Evolutionary conservation across 2,113 vertebrate genomes (phyloP).

Genomic region (Atrichornis clamosus): DNA sequence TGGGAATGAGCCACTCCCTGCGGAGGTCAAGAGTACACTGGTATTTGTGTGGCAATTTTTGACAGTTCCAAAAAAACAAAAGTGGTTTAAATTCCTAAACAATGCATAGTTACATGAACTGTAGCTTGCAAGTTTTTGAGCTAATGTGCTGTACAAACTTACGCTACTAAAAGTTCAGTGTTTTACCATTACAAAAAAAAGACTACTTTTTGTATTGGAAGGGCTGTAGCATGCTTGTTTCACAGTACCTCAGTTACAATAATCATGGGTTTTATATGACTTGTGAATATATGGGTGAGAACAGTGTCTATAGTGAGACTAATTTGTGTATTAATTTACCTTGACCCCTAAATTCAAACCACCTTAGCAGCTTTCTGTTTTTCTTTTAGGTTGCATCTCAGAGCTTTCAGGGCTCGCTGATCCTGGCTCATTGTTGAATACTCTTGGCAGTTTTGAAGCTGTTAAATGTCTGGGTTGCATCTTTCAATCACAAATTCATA

Average conservation of each 20-base stretch:
- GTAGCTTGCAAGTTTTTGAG: not conserved
- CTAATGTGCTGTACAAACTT: not conserved
- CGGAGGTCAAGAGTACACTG: not conserved
- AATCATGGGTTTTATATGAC: not conserved
- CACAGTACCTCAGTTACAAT: not conserved
- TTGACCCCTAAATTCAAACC: not conserved
- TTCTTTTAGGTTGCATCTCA: not conserved
- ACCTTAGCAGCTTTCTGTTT: not conserved
- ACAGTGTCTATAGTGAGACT: not conserved
- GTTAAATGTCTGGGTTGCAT: not conserved
- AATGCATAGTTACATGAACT: not conserved
- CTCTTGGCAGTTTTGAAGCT: not conserved
- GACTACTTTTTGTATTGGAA: not conserved
- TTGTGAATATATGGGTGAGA: not conserved
- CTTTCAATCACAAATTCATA: not conserved
- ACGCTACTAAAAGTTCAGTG: not conserved
- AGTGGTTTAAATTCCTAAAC: not conserved
- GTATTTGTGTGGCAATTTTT: constrained; percentile 36
- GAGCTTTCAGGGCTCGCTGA: not conserved
- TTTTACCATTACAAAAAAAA: not conserved
- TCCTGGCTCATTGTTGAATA: not conserved
- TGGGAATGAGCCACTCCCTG: constrained; percentile 7
- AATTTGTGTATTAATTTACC: not conserved
- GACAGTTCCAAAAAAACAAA: not conserved
- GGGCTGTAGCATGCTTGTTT: not conserved